These are phyloP conservation scores for Caenorhabditis imperialis DNA, from an alignment of 2,888 invertebrate species.

Conservation along the genomic window DNA sequence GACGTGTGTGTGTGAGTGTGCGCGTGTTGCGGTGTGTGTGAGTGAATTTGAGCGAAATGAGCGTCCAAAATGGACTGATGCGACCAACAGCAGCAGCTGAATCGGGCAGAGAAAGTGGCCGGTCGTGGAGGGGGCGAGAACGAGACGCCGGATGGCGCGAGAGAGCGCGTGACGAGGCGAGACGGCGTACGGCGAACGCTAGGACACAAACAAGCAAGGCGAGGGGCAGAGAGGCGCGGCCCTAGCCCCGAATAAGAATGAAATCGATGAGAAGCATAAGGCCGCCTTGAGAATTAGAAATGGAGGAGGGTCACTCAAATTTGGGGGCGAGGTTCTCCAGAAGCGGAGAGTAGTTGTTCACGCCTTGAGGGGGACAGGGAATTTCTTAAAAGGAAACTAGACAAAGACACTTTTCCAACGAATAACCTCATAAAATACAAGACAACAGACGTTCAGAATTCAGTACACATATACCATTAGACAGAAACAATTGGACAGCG, in stretches of 20 bases:
- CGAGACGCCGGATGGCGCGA: not conserved
- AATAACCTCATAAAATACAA: too few species aligned
- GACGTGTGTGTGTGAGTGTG: slow-evolving; percentile 22
- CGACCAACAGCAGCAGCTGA: slow-evolving; percentile 23
- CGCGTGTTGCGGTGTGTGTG: slow-evolving; percentile 1
- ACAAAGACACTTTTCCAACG: too few species aligned
- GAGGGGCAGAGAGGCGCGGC: slow-evolving; percentile 7
- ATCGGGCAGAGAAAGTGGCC: slow-evolving; percentile 13
- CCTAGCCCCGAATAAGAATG: slow-evolving; percentile 4
- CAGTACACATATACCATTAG: not conserved
- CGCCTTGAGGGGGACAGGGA: too few species aligned
- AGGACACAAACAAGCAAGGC: slow-evolving; percentile 9
- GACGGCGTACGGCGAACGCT: slow-evolving; percentile 5
- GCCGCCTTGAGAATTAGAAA: too few species aligned
- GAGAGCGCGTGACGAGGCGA: not conserved
- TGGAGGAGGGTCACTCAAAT: too few species aligned
- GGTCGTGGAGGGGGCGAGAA: slow-evolving; percentile 10
- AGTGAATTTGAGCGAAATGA: slow-evolving; percentile 39
- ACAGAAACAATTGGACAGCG: slow-evolving; percentile 8
- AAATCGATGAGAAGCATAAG: slow-evolving; percentile 14
- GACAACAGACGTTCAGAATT: too few species aligned
- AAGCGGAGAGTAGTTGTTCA: too few species aligned
- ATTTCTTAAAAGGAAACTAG: too few species aligned
- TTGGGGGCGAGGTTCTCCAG: too few species aligned
- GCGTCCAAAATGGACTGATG: slow-evolving; percentile 28